Conservation (phyloP, 2,113 vertebrate species). For the Speoplatyrhinus poulsoni region DNA sequence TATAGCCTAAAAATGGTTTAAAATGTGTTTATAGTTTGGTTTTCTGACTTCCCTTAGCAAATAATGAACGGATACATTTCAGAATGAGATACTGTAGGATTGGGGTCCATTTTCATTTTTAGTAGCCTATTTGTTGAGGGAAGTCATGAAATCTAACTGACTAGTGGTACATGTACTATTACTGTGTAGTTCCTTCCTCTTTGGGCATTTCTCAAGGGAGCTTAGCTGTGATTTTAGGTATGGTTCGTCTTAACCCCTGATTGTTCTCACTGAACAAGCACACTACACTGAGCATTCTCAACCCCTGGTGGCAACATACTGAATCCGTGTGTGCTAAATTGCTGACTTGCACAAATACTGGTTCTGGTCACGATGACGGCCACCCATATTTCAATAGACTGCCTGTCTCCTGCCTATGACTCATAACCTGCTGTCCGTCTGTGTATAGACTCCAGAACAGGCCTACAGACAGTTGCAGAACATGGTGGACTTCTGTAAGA, state of each 20-base stretch:
- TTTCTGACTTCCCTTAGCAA: background rate
- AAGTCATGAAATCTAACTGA: background rate
- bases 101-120: background rate
- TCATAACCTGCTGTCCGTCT: conserved; percentile 1
- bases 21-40: background rate
- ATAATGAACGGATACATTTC: background rate
- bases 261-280: background rate
- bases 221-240: background rate
- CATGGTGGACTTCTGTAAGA: conserved; percentile 92
- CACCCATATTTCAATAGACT: background rate
- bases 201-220: background rate
- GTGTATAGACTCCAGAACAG: conserved; percentile 81
- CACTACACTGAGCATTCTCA: background rate
- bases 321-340: no score
- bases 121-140: background rate
- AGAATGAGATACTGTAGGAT: background rate
- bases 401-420: background rate
- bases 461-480: conserved; percentile 91
- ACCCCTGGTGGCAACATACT: no score
- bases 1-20: no score
- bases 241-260: background rate
- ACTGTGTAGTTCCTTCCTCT: background rate
- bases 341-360: no score
- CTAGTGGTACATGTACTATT: background rate
- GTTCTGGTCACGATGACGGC: background rate